These are phyloP conservation scores for Incurvaria masculella DNA, from an alignment of 2,888 invertebrate genomes.

Conservation along the genomic window DNA sequence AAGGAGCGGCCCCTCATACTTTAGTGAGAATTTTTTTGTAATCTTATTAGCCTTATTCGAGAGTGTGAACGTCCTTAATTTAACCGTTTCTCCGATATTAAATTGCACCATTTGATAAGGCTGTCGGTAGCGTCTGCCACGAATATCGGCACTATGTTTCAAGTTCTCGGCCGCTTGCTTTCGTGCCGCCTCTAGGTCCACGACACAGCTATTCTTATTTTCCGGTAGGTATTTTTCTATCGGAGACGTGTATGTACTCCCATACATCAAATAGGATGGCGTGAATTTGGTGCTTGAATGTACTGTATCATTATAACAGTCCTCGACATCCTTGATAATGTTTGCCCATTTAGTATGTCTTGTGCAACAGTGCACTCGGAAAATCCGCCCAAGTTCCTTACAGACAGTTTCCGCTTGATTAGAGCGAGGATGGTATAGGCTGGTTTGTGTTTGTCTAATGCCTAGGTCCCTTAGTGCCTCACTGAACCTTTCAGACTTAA, in stretches of 20 bases:
- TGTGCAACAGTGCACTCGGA: neutral
- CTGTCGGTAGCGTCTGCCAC: neutral
- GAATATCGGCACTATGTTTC: neutral
- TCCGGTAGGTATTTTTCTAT: neutral
- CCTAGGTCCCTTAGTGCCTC: neutral
- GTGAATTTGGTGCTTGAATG: neutral
- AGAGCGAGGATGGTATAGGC: neutral
- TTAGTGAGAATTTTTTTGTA: neutral
- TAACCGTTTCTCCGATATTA: neutral
- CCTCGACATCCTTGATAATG: neutral
- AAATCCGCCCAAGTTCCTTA: neutral
- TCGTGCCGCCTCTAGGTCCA: neutral
- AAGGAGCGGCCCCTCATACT: neutral
- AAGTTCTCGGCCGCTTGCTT: neutral
- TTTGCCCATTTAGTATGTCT: neutral
- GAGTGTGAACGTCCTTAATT: neutral
- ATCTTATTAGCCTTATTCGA: neutral
- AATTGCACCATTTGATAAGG: neutral
- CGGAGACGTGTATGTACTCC: neutral
- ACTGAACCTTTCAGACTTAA: neutral
- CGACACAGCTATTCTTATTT: neutral
- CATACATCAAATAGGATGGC: neutral
- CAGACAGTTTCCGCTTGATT: neutral
- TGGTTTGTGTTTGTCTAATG: neutral
- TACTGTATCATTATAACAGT: neutral